Conservation (phyloP, 2,888 invertebrate species). For the Frankliniella intonsa region DNA sequence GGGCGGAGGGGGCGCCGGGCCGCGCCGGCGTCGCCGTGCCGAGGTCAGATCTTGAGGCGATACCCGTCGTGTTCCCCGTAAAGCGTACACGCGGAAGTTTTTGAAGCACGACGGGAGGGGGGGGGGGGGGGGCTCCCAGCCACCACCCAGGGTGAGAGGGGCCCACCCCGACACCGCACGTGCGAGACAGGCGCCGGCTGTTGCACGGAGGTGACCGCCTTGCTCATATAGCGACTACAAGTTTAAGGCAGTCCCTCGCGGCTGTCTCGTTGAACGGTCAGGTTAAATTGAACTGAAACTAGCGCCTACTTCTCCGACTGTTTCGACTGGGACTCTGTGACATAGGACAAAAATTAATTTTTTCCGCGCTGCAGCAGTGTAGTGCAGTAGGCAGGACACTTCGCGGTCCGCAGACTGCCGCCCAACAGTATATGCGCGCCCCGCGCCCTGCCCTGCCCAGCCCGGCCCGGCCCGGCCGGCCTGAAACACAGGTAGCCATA, state of each 20-base stretch:
- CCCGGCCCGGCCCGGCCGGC: not conserved
- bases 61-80: conserved; percentile 2
- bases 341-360: no score
- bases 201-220: not conserved
- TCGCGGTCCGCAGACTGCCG: not conserved
- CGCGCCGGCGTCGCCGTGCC: not conserved
- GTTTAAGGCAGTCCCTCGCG: no score
- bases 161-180: no score
- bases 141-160: no score
- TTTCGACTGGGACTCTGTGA: no score
- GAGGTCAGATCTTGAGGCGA: conserved; percentile 14
- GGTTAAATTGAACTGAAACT: no score
- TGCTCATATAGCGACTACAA: no score
- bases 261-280: no score
- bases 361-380: no score
- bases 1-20: not conserved
- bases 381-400: no score
- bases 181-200: not conserved
- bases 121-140: no score
- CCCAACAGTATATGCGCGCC: not conserved
- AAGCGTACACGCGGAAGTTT: not conserved
- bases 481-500: not conserved
- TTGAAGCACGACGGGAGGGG: not conserved
- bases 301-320: no score
- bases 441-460: not conserved